Conservation (phyloP, 2,113 vertebrate species). For the Eolophus roseicapilla region DNA sequence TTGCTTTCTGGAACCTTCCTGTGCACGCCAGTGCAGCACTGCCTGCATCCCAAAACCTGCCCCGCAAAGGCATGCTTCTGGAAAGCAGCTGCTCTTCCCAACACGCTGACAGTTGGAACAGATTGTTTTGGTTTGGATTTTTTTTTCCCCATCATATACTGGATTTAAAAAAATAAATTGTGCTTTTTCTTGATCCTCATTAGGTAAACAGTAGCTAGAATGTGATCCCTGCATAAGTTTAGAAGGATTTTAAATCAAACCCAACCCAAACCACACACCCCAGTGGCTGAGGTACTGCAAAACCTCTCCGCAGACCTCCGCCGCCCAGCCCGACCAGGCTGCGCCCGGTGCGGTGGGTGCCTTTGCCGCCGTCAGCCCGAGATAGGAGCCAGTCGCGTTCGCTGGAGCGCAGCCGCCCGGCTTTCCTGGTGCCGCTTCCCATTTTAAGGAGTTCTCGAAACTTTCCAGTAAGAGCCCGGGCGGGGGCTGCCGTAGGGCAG, state of each 20-base stretch:
- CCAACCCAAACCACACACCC: not conserved
- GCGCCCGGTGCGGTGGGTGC: not conserved
- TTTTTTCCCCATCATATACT: accelerated
- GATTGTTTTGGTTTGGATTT: not conserved
- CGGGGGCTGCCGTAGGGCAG: not conserved
- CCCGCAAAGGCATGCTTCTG: not conserved
- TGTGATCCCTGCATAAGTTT: not conserved
- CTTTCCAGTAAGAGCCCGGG: not conserved
- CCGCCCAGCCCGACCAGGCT: not conserved
- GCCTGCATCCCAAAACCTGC: not conserved
- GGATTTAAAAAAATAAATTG: not conserved
- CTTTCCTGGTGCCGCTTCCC: not conserved
- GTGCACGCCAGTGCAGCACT: not conserved
- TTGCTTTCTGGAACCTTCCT: constrained; percentile 71
- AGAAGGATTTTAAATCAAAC: not conserved
- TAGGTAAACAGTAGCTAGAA: not conserved
- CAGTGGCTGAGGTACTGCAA: not conserved
- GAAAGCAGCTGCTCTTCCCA: not conserved
- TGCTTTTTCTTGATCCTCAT: not conserved
- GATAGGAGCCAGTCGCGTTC: not conserved
- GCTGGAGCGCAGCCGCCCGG: too few relatives aligned
- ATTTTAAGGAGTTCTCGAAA: not conserved
- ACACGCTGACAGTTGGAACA: not conserved
- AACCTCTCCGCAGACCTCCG: not conserved
- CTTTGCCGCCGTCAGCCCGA: not conserved